phyloP scores from a whole-genome alignment of 2,113 vertebrate species.

The Datnioides undecimradiatus region DNA sequence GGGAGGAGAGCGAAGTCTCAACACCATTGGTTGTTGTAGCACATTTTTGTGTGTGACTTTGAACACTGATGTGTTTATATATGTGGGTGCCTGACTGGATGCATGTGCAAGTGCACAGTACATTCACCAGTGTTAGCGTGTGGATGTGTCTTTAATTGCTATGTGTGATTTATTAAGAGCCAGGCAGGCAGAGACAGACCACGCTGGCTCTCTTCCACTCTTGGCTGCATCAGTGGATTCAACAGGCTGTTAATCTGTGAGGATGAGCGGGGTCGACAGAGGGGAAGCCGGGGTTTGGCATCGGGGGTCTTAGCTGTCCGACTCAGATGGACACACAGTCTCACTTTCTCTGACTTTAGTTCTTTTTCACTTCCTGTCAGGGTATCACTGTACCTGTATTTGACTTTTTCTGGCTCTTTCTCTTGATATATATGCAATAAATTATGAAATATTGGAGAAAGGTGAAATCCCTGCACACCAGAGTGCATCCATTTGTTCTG shows the following conservation, averaged over 20 bases:
- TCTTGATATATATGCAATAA: conserved; percentile 15
- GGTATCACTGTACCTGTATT: neutral
- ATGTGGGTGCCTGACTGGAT: neutral
- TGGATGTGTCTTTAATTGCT: conserved; percentile 52
- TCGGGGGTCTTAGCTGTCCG: neutral
- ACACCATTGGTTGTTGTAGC: neutral
- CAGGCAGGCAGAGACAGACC: conserved; percentile 30
- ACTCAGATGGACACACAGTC: conserved; percentile 11
- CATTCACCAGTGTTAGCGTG: conserved; percentile 2
- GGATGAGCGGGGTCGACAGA: conserved; percentile 40
- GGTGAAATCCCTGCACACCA: neutral
- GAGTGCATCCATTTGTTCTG: neutral
- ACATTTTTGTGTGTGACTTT: neutral
- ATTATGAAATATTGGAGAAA: conserved; percentile 9
- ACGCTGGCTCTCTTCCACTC: conserved; percentile 36
- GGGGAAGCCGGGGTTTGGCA: neutral
- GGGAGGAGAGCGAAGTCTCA: neutral
- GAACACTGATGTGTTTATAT: neutral
- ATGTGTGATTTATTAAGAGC: conserved; percentile 52
- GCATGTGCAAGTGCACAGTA: neutral
- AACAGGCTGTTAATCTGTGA: conserved; percentile 62
- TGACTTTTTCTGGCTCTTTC: neutral
- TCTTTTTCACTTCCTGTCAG: neutral
- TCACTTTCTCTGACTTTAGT: neutral
- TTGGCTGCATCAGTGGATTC: conserved; percentile 45